Evolutionary conservation across 2,113 vertebrate genomes (phyloP), one percentile per base, ranked within the genome.

Genomic region (Pollimyrus isidori): DNA sequence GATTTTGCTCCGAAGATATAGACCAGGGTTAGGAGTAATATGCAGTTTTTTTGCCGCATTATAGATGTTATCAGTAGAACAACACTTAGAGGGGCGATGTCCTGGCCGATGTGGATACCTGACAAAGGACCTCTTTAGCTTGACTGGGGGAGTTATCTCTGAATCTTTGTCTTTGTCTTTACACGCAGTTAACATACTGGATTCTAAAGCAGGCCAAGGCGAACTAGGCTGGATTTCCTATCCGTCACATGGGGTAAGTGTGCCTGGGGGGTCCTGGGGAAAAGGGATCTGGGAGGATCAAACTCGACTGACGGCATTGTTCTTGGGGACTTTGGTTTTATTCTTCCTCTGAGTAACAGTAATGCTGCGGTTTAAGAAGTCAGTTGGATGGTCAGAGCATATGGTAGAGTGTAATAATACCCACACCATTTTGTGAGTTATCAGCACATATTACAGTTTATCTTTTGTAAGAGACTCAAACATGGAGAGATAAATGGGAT

Each of bases 181-280:
- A 94, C 83, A 89, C 58, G 91, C 94, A 99, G 98, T 99, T 93
- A 99, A 99, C 96, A 97, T 99, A 91, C 96, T 99, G 96, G 97
- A 99, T 96, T 99, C 98, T 73, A 99, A 99, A 96, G 96, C 98
- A 92, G 98, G 98, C 96, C 98, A 99, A 96, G 98, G 98, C 90
- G 98, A 99, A 95, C 95, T 99, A 93, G 97, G 98, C 94, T 99
- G 98, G 98, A 99, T 99, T 94, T 99, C 98, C 94, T 99, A 98
- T 92, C 98, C 98, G 85, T 95, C 96, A 73, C 98, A 99, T 82
- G 98, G 98, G 97, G 98, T 99, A 94, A 98, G 98, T 99, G 92
- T 92, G 84, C 89, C 50, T 62, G 48, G 46, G 86, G 73, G 73
- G 73, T 80, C 73, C 73, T 42, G 73, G 35, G 30, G 73, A 39